These are phyloP conservation scores for Scleropages formosus DNA, from an alignment of 2,797 vertebrate genomes.

Conservation along the genomic window DNA sequence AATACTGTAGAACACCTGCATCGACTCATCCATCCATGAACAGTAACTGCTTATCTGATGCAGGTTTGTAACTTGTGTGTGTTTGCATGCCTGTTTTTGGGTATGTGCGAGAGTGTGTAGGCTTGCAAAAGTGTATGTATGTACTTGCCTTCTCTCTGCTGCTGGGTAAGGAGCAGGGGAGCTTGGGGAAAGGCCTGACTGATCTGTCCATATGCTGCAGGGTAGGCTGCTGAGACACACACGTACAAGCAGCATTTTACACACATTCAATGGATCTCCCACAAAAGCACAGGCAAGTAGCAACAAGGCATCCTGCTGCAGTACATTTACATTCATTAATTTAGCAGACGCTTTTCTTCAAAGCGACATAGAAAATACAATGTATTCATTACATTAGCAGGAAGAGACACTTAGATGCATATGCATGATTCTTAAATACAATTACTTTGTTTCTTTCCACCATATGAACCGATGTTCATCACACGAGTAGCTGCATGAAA, in stretches of 20 bases:
- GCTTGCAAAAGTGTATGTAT: not conserved
- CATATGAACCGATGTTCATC: too few relatives aligned
- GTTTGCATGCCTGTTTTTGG: constrained; percentile 13
- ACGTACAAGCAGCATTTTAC: constrained; percentile 29
- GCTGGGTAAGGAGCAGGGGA: constrained; percentile 95
- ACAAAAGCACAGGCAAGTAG: constrained; percentile 42
- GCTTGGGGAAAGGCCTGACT: constrained; percentile 98
- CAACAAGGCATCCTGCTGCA: not conserved
- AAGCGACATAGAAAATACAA: too few relatives aligned
- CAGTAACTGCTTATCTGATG: too few relatives aligned
- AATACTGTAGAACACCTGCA: too few relatives aligned
- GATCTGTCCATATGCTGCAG: constrained; percentile 98
- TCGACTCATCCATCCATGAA: too few relatives aligned
- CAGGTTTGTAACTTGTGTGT: not conserved
- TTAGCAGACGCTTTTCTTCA: too few relatives aligned
- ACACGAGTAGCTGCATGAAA: too few relatives aligned
- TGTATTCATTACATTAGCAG: too few relatives aligned
- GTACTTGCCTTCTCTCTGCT: constrained; percentile 96
- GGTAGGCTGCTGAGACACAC: constrained; percentile 91
- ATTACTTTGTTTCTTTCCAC: too few relatives aligned
- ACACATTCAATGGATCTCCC: not conserved
- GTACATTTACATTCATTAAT: too few relatives aligned
- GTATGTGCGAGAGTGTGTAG: constrained; percentile 25
- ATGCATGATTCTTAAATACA: too few relatives aligned
- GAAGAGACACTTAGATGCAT: too few relatives aligned